A percentile compares a stretch with the other conserved stretches of the same genome.
These are phyloP conservation scores for Meles meles DNA, from an alignment of 2,113 vertebrate genomes.

Conservation along the genomic window DNA sequence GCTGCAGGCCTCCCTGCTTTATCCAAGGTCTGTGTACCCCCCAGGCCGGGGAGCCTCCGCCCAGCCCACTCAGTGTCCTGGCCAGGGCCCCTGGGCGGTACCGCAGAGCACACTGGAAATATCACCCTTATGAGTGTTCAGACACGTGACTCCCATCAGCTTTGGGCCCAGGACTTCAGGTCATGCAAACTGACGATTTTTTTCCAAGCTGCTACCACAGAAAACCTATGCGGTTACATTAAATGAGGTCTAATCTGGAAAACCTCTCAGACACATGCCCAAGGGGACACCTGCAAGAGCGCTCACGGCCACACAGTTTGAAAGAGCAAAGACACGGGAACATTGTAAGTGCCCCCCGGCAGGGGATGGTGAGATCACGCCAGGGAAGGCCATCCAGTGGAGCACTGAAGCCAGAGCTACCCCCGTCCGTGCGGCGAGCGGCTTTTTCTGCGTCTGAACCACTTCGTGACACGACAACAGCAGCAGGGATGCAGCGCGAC, in stretches of 20 bases:
- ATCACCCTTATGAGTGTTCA: background rate
- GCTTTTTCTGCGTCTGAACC: background rate
- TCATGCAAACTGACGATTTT: background rate
- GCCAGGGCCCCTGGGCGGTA: background rate
- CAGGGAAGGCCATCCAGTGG: background rate
- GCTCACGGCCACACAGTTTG: background rate
- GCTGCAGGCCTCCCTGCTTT: background rate
- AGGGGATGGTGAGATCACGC: too few species aligned
- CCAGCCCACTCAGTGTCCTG: background rate
- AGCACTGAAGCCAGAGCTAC: background rate
- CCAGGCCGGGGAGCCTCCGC: rapidly evolving
- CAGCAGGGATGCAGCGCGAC: background rate
- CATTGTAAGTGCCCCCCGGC: too few species aligned
- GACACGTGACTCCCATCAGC: background rate
- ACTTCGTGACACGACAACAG: background rate
- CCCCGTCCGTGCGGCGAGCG: rapidly evolving
- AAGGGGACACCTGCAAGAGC: background rate
- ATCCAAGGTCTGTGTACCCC: rapidly evolving
- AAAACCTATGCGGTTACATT: background rate
- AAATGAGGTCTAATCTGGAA: background rate
- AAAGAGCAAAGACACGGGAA: background rate
- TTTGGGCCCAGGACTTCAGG: background rate
- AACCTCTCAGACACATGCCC: background rate
- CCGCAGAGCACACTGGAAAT: background rate
- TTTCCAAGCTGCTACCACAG: background rate